A percentile compares a stretch with the other conserved stretches of the same genome.
Conservation (phyloP, 2,888 invertebrate species). For the Allophyes oxyacanthae region DNA sequence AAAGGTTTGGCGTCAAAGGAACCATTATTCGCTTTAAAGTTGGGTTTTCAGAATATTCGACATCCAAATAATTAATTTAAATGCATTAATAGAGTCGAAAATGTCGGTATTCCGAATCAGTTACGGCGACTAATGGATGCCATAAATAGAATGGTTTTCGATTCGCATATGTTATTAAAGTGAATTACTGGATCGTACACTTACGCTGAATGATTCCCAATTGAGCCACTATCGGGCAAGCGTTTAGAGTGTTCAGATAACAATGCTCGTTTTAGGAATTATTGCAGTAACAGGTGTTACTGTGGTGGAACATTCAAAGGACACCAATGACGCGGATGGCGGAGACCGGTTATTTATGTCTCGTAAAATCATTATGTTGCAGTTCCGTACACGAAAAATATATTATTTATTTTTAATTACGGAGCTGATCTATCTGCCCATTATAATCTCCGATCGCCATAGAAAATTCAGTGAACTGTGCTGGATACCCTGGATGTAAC, state of each 20-base stretch:
- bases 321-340: constrained; percentile 9
- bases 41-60: too few relatives aligned
- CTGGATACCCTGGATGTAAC: too few relatives aligned
- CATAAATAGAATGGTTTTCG: constrained; percentile 7
- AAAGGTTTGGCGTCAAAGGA: too few relatives aligned
- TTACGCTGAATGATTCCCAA: constrained; percentile 22
- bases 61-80: too few relatives aligned
- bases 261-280: constrained; percentile 23
- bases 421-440: too few relatives aligned
- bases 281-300: constrained; percentile 19
- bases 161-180: constrained; percentile 9
- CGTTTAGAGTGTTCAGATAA: constrained; percentile 3
- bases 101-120: neutral
- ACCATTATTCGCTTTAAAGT: too few relatives aligned
- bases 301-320: constrained; percentile 6
- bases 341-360: too few relatives aligned
- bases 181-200: constrained; percentile 22
- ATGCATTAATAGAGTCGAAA: neutral
- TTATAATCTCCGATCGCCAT: too few relatives aligned
- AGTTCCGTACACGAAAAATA: neutral
- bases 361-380: neutral
- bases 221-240: constrained; percentile 12
- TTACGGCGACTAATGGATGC: neutral
- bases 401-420: neutral
- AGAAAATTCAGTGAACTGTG: too few relatives aligned